Evolutionary conservation across 2,797 vertebrate genomes (phyloP).

Genomic region (Neomorphus geoffroyi): DNA sequence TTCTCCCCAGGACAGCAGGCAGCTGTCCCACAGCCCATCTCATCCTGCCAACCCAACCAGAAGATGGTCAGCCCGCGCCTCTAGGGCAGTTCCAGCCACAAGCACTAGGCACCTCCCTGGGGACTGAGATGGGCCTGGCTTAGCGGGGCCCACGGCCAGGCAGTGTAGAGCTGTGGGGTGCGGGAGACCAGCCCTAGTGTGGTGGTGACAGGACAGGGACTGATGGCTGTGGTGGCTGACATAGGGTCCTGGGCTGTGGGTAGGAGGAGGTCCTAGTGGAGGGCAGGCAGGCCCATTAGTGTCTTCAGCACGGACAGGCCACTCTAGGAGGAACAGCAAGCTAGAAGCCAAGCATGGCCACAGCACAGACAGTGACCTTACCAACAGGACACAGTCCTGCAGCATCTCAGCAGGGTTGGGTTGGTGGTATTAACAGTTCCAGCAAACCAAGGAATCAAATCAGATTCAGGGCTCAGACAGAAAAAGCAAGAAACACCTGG

Average conservation of each 20-base stretch:
- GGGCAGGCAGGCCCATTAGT: background rate
- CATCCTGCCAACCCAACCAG: fast-evolving
- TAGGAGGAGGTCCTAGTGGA: too few relatives aligned
- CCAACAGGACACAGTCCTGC: background rate
- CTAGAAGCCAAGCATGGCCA: background rate
- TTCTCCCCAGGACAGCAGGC: background rate
- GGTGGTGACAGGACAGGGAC: too few relatives aligned
- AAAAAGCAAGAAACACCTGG: background rate
- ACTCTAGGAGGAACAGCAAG: background rate
- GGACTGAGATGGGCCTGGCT: background rate
- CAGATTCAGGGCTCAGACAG: background rate
- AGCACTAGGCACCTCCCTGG: background rate
- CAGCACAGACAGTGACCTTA: background rate
- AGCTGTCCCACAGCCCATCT: background rate
- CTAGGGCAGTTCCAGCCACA: background rate
- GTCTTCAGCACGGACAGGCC: background rate
- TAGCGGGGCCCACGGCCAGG: fast-evolving
- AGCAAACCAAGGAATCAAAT: background rate
- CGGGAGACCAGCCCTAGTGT: background rate
- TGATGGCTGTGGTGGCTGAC: too few relatives aligned
- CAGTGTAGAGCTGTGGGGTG: background rate
- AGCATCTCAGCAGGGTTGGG: background rate
- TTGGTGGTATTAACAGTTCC: background rate
- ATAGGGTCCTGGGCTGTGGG: too few relatives aligned
- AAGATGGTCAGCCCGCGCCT: background rate